Conservation (phyloP, 2,888 invertebrate species). For the Brachyptera putata region DNA sequence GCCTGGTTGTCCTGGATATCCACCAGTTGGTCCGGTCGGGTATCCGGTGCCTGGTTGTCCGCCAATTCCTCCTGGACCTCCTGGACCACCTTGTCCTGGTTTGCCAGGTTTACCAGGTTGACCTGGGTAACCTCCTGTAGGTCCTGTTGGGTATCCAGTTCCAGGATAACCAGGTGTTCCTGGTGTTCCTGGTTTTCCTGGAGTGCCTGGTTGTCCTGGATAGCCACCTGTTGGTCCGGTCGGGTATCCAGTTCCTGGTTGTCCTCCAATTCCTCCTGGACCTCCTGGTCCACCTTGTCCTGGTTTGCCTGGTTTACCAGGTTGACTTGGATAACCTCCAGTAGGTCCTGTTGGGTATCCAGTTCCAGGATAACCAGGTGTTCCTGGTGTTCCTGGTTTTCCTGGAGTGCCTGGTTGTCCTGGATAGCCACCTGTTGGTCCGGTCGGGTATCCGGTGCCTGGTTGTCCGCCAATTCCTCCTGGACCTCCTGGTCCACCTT, state of each 20-base stretch:
- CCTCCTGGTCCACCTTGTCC: slow-evolving; percentile 36
- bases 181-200: slow-evolving; percentile 35
- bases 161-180: slow-evolving; percentile 23
- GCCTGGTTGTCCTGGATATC: slow-evolving; percentile 43
- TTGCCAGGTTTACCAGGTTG: not conserved
- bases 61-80: slow-evolving; percentile 32
- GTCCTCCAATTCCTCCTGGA: slow-evolving; percentile 29
- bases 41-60: slow-evolving; percentile 38
- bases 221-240: slow-evolving; percentile 29
- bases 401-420: slow-evolving; percentile 41
- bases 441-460: slow-evolving; percentile 33
- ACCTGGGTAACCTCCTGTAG: slow-evolving; percentile 37
- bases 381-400: slow-evolving; percentile 25
- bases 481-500: slow-evolving; percentile 40
- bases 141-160: slow-evolving; percentile 32
- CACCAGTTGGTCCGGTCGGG: slow-evolving; percentile 31
- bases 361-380: slow-evolving; percentile 34
- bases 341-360: slow-evolving; percentile 36
- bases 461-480: slow-evolving; percentile 36
- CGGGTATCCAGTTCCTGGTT: slow-evolving; percentile 2
- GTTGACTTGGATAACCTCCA: slow-evolving; percentile 40
- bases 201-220: slow-evolving; percentile 31
- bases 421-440: slow-evolving; percentile 37
- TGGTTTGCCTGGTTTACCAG: slow-evolving; percentile 36
- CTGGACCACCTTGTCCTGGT: slow-evolving; percentile 20